Evolutionary conservation across 2,888 invertebrate species (phyloP), one percentile per base, ranked within the genome.

Genomic region (Idaea dimidiata): DNA sequence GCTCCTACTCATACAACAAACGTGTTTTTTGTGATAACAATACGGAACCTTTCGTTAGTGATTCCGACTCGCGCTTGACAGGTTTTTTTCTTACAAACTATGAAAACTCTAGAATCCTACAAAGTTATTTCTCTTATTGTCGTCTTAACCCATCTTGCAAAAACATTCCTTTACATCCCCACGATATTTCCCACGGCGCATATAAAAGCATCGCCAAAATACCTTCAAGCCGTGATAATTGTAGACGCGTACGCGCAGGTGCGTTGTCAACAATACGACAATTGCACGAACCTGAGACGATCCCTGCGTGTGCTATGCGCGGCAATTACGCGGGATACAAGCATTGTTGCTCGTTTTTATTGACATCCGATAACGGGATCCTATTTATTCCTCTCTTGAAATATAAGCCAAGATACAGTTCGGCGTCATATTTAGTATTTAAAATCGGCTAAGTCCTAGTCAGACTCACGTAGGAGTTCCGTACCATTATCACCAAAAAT

Each of bases 181-280:
- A 24, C 24, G 31, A 32, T 66, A 69, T 71, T 87, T 89, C 89
- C 82, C 89, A 89, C 88, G 87, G 65, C 72, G 66, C 69, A 73
- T 75, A 82, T 80, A 83, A 78, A 76, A 78, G 79, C 76, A 82
- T 82, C 73, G 77, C 76, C 79, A 79, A 82, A 83, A 82, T 72
- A 72, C 68, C 70, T 68, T 74, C 70, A 76, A 70, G 76, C 74
- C 72, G 76, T 79, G 77, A 76, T 76, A 71, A 77, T 72, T 66
- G 65, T 68, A 61, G 73, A 75, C 75, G 78, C 79, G 78, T 73
- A 59, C 62, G 74, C 80, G 88, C 90, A 90, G 88, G 88, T 89
- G 91, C 77, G 76, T 71, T 68, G 61, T 59, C 64, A 65, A 71
- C 73, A 76, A 74, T 66, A 67, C 65, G 66, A 73, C 76, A 70